Evolutionary conservation across 2,113 vertebrate genomes (phyloP).

Genomic region (Macroglossus sobrinus): DNA sequence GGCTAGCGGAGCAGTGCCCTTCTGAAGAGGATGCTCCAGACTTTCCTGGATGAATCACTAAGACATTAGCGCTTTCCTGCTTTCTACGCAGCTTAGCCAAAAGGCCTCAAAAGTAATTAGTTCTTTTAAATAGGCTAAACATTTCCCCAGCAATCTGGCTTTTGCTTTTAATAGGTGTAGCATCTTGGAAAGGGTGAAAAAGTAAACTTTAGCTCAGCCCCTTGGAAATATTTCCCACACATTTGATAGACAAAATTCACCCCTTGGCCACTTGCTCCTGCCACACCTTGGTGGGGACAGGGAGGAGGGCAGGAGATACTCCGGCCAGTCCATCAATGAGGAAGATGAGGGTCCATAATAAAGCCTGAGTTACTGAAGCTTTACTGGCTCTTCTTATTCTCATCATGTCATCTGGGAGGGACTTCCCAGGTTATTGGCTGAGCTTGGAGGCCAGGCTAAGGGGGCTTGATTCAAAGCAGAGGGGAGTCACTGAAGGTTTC

Average conservation of each 20-base stretch:
- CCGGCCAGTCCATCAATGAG: neutral
- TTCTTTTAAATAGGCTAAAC: constrained; percentile 7
- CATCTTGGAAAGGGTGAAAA: neutral
- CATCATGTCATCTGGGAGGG: neutral
- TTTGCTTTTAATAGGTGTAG: neutral
- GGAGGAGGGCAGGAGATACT: neutral
- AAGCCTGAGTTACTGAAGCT: neutral
- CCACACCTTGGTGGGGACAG: neutral
- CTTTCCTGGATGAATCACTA: constrained; percentile 10
- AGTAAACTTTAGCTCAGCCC: neutral
- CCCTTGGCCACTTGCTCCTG: neutral
- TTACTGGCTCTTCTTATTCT: neutral
- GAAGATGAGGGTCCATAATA: neutral
- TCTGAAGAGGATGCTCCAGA: neutral
- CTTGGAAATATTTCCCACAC: neutral
- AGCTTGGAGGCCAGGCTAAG: neutral
- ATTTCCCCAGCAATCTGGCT: neutral
- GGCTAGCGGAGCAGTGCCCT: neutral
- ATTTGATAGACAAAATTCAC: neutral
- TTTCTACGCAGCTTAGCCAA: neutral
- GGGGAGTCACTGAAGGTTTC: neutral
- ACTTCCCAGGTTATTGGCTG: neutral
- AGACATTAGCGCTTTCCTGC: neutral
- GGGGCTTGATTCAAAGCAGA: neutral
- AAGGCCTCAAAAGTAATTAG: constrained; percentile 47